phyloP scores from a whole-genome alignment of 1,140 invertebrate genomes.

The Sycophaga agraensis region DNA sequence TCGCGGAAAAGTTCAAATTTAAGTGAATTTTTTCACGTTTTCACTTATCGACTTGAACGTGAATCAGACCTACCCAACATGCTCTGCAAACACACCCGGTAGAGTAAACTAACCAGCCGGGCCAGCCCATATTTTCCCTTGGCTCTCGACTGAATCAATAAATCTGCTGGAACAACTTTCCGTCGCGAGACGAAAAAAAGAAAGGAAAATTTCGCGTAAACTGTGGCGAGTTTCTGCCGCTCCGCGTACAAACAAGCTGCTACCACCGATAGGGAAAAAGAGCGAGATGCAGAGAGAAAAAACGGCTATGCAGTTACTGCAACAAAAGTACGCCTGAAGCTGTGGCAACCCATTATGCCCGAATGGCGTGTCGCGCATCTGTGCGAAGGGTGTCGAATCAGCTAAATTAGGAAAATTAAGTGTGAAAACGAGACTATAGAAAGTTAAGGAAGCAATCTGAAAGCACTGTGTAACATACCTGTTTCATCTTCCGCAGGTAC shows the following conservation, averaged over 20 bases:
- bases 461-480: too few relatives aligned
- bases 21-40: too few relatives aligned
- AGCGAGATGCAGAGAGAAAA: neutral
- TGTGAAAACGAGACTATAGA: too few relatives aligned
- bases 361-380: neutral
- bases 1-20: too few relatives aligned
- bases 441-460: too few relatives aligned
- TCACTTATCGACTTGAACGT: too few relatives aligned
- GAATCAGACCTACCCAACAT: too few relatives aligned
- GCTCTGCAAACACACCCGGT: too few relatives aligned
- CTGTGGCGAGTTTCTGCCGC: neutral
- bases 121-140: too few relatives aligned
- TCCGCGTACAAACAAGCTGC: neutral
- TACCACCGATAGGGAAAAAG: neutral
- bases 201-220: neutral
- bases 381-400: too few relatives aligned
- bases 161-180: neutral
- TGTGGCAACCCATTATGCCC: slow-evolving; percentile 1
- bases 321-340: slow-evolving; percentile 1
- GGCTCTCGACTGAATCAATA: neutral
- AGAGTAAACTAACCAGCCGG: too few relatives aligned
- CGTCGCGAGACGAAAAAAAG: neutral
- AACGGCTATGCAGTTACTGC: neutral
- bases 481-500: slow-evolving; percentile 56
- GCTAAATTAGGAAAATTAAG: too few relatives aligned